phyloP scores from a whole-genome alignment of 2,113 vertebrate species.

The Chloropsis hardwickii region DNA sequence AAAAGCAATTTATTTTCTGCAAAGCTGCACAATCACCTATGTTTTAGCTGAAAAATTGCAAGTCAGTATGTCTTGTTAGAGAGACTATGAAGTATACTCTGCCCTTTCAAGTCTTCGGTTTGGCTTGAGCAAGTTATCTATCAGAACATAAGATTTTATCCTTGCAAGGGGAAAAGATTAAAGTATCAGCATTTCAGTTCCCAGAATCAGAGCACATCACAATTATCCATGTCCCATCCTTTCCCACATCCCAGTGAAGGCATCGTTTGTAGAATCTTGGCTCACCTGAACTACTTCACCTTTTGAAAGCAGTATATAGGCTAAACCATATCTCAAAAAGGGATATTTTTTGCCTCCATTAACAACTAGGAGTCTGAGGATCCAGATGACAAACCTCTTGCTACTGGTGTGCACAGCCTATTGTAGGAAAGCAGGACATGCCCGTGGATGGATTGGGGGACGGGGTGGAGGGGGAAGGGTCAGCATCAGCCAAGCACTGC shows the following conservation, averaged over 20 bases:
- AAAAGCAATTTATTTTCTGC: background rate
- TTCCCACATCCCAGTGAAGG: background rate
- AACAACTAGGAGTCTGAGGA: background rate
- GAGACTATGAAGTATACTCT: background rate
- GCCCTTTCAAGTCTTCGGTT: conserved; percentile 44
- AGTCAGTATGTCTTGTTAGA: conserved; percentile 18
- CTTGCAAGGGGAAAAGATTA: background rate
- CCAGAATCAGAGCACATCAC: background rate
- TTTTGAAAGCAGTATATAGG: conserved; percentile 34
- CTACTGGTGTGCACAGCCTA: background rate
- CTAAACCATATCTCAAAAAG: background rate
- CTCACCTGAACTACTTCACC: conserved; percentile 63
- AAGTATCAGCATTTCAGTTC: background rate
- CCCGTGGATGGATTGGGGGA: background rate
- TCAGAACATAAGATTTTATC: conserved; percentile 12
- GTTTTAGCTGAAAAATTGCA: conserved; percentile 15
- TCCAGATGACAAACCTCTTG: background rate
- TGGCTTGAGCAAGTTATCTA: conserved; percentile 28
- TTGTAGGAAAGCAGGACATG: background rate
- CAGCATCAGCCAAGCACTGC: conserved; percentile 67
- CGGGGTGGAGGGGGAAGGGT: conserved; percentile 2
- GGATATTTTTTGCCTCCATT: background rate
- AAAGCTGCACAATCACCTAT: conserved; percentile 16
- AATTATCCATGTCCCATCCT: background rate
- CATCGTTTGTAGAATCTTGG: background rate